Base-by-base conservation (phyloP, 2,113 vertebrate genomes). In the Thymallus thymallus region DNA sequence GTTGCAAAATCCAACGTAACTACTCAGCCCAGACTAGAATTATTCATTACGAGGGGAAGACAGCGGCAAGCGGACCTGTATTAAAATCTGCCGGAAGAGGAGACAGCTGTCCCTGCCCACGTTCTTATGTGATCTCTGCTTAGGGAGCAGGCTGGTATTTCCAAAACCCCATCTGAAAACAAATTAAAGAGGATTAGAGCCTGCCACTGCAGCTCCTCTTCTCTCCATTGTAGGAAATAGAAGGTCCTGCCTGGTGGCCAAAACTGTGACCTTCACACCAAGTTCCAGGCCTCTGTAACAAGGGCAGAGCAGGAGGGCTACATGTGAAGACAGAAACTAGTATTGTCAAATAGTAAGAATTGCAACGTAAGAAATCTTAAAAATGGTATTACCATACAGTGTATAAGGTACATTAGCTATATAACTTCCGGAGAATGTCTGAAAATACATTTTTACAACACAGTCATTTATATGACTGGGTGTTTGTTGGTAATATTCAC, bases 101-200 rank as follows among this genome's bases (percentile, higher is more conserved):
- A 88, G 87, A 91, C 90, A 93, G 87, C 86, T 92, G 89, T 90
- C 90, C 83, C 85, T 76, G 83, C 84, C 85, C 82, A 90, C 83
- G 82, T 82, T 88, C 85, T 87, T 87, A 88, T 83, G 81, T 87
- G 87, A 90, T 87, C 80, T 86, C 77, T 81, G 87, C 85, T 90
- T 80, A 86, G 87, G 82, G 79, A 90, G 80, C 88, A 80, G 78
- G 80, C 88, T 92, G 88, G 69, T 87, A 83, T 88, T 81, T 86
- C 85, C 85, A 89, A 92, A 91, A 83, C 87, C 86, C 88, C 85
- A 90, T 90, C 88, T 89, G 89, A 92, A 92, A 92, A 91, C 90
- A 92, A 91, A 92, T 93, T 91, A 91, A 92, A 92, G 84, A 90
- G 87, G 90, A 93, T 92, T 91, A 91, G 72, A 87, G 87, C 67